Evolutionary conservation across 2,113 vertebrate genomes (phyloP).

Genomic region (Actenoides hombroni): DNA sequence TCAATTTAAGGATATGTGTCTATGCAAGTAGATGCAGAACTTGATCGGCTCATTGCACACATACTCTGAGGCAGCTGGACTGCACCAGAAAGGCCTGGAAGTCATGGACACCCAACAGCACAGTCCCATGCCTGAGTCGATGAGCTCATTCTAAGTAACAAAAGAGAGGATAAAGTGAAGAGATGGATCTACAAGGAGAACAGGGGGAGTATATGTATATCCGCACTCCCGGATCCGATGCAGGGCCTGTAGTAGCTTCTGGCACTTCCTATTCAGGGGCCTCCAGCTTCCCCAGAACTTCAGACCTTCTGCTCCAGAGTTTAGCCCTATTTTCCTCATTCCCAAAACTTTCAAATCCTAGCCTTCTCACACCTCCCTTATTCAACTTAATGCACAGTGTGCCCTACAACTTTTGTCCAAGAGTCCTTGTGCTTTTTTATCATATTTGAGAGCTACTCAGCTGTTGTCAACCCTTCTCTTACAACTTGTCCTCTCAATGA

Average conservation of each 20-base stretch:
- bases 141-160: neutral
- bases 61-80: neutral
- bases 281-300: neutral
- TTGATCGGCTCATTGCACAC: neutral
- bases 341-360: neutral
- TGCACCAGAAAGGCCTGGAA: neutral
- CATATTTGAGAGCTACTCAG: neutral
- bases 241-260: neutral
- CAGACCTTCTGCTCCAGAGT: neutral
- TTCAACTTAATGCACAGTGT: neutral
- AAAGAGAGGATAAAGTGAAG: neutral
- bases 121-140: neutral
- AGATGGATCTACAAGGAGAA: neutral
- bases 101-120: neutral
- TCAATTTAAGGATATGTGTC: neutral
- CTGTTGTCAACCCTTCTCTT: neutral
- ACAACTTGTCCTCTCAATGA: neutral
- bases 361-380: neutral
- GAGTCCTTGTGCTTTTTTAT: neutral
- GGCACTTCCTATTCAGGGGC: neutral
- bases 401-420: neutral
- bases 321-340: neutral
- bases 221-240: neutral
- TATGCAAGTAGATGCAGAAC: neutral
- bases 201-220: too few relatives aligned